Evolutionary conservation across 2,888 invertebrate species (phyloP).

Genomic region (Xanthostigma xanthostigma): DNA sequence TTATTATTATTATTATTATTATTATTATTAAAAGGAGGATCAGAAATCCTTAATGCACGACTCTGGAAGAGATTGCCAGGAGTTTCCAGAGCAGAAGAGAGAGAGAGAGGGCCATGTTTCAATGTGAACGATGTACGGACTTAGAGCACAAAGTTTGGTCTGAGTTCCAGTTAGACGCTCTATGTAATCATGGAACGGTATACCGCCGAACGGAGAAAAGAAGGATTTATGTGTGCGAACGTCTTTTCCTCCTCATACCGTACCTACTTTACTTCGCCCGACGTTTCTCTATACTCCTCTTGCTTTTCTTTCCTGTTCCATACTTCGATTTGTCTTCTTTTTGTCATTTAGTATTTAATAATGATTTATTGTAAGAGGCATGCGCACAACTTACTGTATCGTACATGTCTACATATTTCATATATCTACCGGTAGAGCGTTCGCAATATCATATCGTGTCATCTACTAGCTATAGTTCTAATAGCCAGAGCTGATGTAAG

Average conservation of each 20-base stretch:
- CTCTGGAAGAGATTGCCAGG: not conserved
- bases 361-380: constrained; percentile 21
- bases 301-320: constrained; percentile 9
- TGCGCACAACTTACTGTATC: not conserved
- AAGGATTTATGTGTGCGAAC: constrained; percentile 26
- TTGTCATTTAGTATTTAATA: constrained; percentile 30
- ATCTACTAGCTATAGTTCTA: too few relatives aligned
- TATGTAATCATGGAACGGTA: not conserved
- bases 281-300: not conserved
- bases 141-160: constrained; percentile 25
- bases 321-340: constrained; percentile 30
- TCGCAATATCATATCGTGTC: too few relatives aligned
- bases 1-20: too few relatives aligned
- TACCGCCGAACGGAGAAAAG: constrained; percentile 22
- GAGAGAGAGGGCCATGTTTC: constrained; percentile 25
- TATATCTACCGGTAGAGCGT: not conserved
- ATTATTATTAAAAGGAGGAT: too few relatives aligned
- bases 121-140: constrained; percentile 31
- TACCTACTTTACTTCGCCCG: constrained; percentile 13
- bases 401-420: not conserved
- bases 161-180: not conserved
- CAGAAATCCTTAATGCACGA: not conserved
- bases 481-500: too few relatives aligned
- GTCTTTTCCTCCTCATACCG: constrained; percentile 22
- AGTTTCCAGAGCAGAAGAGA: constrained; percentile 13